Conservation (phyloP, 2,113 vertebrate species). For the Crocuta crocuta region DNA sequence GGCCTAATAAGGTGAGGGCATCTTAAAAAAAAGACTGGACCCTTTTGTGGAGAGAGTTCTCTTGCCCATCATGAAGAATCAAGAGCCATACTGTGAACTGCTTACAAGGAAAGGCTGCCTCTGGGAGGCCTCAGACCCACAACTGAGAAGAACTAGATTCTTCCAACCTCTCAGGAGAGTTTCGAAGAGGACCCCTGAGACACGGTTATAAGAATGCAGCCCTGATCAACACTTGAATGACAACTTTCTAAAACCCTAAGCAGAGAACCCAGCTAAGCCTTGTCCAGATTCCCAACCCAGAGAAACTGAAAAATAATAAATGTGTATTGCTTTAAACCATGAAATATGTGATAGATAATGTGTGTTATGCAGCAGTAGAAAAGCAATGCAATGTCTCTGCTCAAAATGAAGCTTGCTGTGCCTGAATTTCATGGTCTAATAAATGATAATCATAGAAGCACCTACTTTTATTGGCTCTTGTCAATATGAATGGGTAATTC, state of each 20-base stretch:
- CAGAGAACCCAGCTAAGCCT: not conserved
- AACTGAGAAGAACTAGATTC: not conserved
- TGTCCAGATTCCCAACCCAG: not conserved
- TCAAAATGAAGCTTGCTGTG: not conserved
- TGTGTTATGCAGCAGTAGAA: not conserved
- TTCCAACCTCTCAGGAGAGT: not conserved
- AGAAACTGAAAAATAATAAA: not conserved
- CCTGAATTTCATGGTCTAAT: not conserved
- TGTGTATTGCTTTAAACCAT: not conserved
- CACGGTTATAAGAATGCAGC: not conserved
- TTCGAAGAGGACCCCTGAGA: not conserved
- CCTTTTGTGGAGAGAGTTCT: not conserved
- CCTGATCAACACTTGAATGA: not conserved
- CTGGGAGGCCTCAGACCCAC: not conserved
- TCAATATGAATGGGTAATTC: not conserved
- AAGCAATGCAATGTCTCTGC: not conserved
- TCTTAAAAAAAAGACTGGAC: not conserved
- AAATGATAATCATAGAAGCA: not conserved
- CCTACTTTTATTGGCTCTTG: not conserved
- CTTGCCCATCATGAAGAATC: not conserved
- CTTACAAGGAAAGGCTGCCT: not conserved
- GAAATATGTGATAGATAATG: not conserved
- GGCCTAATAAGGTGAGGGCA: not conserved
- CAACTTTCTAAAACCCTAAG: not conserved
- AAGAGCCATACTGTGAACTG: not conserved